phyloP scores from a whole-genome alignment of 2,888 invertebrate species.

The Phengaris arion region DNA sequence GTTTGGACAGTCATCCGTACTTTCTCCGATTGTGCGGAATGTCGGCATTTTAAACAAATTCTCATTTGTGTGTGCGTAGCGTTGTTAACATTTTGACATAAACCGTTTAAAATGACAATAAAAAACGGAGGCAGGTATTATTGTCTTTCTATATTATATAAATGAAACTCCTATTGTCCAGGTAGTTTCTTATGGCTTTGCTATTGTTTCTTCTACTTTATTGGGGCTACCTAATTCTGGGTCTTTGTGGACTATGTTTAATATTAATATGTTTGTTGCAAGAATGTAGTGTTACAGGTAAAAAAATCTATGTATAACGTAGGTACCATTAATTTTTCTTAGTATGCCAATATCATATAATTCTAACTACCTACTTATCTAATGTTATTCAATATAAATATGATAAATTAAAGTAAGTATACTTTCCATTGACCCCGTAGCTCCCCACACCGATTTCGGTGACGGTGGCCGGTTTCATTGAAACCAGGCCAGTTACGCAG shows the following conservation, averaged over 20 bases:
- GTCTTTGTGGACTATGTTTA: background rate
- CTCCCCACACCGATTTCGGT: no score
- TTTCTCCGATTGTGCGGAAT: slow-evolving; percentile 8
- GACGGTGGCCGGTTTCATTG: no score
- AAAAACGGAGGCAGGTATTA: background rate
- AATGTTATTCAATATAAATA: no score
- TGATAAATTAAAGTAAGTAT: no score
- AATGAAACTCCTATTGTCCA: background rate
- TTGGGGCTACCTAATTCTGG: background rate
- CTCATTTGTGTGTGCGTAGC: background rate
- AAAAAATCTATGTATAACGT: no score
- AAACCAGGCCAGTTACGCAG: no score
- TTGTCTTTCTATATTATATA: background rate
- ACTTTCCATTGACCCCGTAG: no score
- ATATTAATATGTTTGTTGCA: no score
- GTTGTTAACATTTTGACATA: background rate
- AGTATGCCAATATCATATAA: background rate
- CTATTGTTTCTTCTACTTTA: background rate
- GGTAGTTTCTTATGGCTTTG: background rate
- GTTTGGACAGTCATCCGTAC: slow-evolving; percentile 42
- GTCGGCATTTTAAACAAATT: slow-evolving; percentile 6
- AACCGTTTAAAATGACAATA: background rate
- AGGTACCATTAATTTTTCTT: background rate
- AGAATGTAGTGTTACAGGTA: no score
- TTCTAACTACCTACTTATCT: background rate